Evolutionary conservation across 2,113 vertebrate genomes (phyloP).

Genomic region (Pachypanchax playfairii): DNA sequence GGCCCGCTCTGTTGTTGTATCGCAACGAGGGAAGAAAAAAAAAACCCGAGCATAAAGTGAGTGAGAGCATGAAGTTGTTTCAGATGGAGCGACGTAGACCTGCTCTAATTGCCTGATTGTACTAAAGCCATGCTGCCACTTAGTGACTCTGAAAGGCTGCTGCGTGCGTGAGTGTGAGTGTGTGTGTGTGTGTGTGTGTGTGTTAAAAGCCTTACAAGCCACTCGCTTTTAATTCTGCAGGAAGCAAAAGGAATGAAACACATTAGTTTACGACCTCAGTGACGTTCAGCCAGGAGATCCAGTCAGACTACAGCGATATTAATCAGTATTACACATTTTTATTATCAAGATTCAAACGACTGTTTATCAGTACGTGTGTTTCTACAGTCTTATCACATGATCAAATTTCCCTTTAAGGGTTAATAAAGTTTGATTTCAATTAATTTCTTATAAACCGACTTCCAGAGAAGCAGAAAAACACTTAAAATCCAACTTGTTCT

Average conservation of each 20-base stretch:
- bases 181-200: slow-evolving; percentile 30
- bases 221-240: slow-evolving; percentile 56
- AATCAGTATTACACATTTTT: slow-evolving; percentile 22
- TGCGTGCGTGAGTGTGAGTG: slow-evolving; percentile 28
- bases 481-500: too few species aligned
- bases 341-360: too few species aligned
- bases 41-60: slow-evolving; percentile 1
- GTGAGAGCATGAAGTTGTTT: slow-evolving; percentile 31
- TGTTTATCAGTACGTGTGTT: not conserved
- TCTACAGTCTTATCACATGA: too few species aligned
- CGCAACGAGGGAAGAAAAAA: slow-evolving; percentile 10
- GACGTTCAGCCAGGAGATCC: slow-evolving; percentile 50
- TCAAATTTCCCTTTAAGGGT: too few species aligned
- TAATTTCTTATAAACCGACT: too few species aligned
- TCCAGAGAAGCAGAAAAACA: too few species aligned
- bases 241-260: slow-evolving; percentile 30
- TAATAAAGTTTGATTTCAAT: too few species aligned
- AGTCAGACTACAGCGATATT: slow-evolving; percentile 16
- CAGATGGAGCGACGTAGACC: slow-evolving; percentile 40
- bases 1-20: slow-evolving; percentile 14
- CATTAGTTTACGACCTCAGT: slow-evolving; percentile 62
- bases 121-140: slow-evolving; percentile 62
- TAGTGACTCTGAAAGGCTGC: slow-evolving; percentile 41
- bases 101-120: slow-evolving; percentile 74
- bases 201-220: slow-evolving; percentile 72